A percentile compares a stretch with the other conserved stretches of the same genome.
Evolutionary conservation across 2,113 vertebrate species (phyloP).

Genomic region (Psophia crepitans): DNA sequence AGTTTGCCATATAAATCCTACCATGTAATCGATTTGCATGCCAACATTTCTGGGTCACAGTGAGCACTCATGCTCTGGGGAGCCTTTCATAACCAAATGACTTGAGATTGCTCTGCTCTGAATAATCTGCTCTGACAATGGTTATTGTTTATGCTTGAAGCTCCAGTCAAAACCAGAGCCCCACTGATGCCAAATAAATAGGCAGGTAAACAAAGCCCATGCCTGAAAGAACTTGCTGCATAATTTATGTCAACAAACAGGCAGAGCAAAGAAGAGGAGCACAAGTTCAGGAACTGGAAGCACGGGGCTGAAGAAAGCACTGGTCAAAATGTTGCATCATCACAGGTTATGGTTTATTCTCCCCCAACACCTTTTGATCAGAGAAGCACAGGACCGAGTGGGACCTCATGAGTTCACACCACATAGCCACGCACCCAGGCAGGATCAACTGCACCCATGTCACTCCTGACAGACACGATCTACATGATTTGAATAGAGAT

Average conservation of each 20-base stretch:
- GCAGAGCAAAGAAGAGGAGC: background rate
- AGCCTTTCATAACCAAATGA: constrained; percentile 46
- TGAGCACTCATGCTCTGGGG: background rate
- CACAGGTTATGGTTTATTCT: background rate
- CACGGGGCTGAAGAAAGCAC: background rate
- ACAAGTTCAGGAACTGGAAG: background rate
- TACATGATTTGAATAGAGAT: background rate
- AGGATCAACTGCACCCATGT: background rate
- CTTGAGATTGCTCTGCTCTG: background rate
- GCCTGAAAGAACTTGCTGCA: background rate
- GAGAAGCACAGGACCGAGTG: background rate
- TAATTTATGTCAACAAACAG: background rate
- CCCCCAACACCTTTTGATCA: fast-evolving
- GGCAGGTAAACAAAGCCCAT: background rate
- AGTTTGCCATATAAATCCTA: background rate
- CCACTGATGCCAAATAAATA: background rate
- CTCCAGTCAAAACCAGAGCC: background rate
- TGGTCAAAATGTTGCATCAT: background rate
- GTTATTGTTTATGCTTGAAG: constrained; percentile 8
- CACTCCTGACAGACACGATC: background rate
- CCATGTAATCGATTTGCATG: constrained; percentile 6
- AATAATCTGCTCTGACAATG: background rate
- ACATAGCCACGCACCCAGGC: background rate
- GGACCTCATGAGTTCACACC: background rate
- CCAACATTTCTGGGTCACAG: constrained; percentile 15